Evolutionary conservation across 1,140 invertebrate species (phyloP).

Genomic region (Thalassaphorura encarpata): DNA sequence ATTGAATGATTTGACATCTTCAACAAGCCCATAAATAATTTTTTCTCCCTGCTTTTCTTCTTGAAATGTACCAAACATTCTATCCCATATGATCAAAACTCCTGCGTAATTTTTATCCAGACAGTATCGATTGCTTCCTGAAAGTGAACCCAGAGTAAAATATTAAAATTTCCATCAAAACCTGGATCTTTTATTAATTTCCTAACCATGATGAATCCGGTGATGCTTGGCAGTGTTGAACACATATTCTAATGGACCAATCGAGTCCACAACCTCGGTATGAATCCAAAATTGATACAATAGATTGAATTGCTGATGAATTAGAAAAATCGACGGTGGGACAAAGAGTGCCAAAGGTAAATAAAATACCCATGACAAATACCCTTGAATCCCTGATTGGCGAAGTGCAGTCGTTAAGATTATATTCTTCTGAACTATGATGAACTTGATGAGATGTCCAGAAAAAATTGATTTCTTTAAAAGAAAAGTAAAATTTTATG

Average conservation of each 20-base stretch:
- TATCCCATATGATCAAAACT: conserved; percentile 76
- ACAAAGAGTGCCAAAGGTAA: conserved; percentile 69
- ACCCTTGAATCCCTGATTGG: conserved; percentile 70
- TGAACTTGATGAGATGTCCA: conserved; percentile 94
- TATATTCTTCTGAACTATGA: conserved; percentile 91
- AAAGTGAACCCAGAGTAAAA: no score
- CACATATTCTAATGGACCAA: conserved; percentile 72
- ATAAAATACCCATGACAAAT: conserved; percentile 77
- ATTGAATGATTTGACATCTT: conserved; percentile 55
- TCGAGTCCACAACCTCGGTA: conserved; percentile 61
- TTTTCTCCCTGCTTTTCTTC: conserved; percentile 53
- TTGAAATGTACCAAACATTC: conserved; percentile 72
- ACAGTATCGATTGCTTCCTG: conserved; percentile 65
- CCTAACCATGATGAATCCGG: conserved; percentile 82
- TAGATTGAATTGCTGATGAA: conserved; percentile 75
- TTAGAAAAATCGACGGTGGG: conserved; percentile 69
- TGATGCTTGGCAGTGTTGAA: conserved; percentile 84
- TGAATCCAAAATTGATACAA: conserved; percentile 90
- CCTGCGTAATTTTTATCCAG: conserved; percentile 82
- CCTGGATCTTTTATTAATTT: no score
- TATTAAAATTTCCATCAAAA: no score
- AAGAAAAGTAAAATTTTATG: no score
- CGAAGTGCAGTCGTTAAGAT: conserved; percentile 75
- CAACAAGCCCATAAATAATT: conserved; percentile 75
- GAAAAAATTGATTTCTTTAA: conserved; percentile 71